Percentiles rank a stretch among this genome's conserved stretches.
phyloP scores from a whole-genome alignment of 2,888 invertebrate genomes.

The Tanytarsus gracilentus region DNA sequence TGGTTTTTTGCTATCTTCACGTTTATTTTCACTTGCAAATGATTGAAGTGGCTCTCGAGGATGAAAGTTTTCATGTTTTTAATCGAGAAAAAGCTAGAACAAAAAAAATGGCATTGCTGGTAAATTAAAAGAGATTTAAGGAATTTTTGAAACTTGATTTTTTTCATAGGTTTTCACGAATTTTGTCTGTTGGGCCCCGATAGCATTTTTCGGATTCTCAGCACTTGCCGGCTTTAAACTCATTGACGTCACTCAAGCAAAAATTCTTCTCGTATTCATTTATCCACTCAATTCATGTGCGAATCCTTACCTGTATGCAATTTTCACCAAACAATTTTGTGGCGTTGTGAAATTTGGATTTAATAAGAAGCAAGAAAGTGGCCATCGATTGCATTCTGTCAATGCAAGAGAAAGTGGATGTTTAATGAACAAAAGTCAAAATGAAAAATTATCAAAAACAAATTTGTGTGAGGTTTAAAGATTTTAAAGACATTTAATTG shows the following conservation, averaged over 20 bases:
- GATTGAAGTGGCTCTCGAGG: conserved; percentile 46
- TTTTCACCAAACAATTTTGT: conserved; percentile 78
- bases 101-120: conserved; percentile 80
- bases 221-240: conserved; percentile 75
- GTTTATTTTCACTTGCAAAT: conserved; percentile 74
- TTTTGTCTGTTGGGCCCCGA: conserved; percentile 77
- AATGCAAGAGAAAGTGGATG: too few relatives aligned
- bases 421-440: too few relatives aligned
- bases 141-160: neutral
- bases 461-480: too few relatives aligned
- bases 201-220: conserved; percentile 79
- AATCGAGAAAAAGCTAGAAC: conserved; percentile 60
- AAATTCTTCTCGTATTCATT: conserved; percentile 78
- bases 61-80: too few relatives aligned
- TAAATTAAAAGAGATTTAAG: conserved; percentile 36
- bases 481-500: too few relatives aligned
- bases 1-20: conserved; percentile 75
- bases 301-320: conserved; percentile 86
- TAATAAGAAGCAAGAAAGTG: too few relatives aligned
- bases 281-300: conserved; percentile 87
- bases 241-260: conserved; percentile 71
- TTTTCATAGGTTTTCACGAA: conserved; percentile 57
- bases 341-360: too few relatives aligned
- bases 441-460: too few relatives aligned
- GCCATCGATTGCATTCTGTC: too few relatives aligned